Evolutionary conservation across 2,113 vertebrate species (phyloP).

Genomic region (Sturnus vulgaris): DNA sequence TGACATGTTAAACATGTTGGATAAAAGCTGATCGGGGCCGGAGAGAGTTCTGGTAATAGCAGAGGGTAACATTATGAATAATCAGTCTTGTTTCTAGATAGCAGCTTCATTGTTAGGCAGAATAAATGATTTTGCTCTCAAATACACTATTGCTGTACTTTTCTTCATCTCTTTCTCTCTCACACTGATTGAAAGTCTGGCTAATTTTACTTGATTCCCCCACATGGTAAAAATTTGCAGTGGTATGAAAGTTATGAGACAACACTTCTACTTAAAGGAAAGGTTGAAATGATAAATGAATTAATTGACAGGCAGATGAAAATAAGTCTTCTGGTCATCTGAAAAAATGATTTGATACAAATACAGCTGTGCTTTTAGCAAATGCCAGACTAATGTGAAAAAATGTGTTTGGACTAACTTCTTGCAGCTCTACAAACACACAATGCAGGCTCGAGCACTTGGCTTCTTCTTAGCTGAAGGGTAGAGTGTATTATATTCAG

Average conservation of each 20-base stretch:
- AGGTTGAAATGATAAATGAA: conserved; percentile 29
- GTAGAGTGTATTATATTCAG: background rate
- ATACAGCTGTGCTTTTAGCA: conserved; percentile 32
- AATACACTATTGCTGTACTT: conserved; percentile 23
- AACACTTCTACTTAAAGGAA: conserved; percentile 36
- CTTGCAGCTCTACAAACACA: background rate
- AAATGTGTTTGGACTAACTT: conserved; percentile 20
- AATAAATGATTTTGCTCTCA: conserved; percentile 57
- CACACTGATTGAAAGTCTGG: conserved; percentile 28
- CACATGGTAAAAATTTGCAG: conserved; percentile 55
- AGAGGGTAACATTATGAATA: conserved; percentile 39
- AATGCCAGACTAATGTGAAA: conserved; percentile 45
- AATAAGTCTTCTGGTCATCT: conserved; percentile 33
- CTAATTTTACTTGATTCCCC: conserved; percentile 32
- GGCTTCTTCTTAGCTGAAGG: background rate
- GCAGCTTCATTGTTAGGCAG: conserved; percentile 52
- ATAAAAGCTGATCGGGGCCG: conserved; percentile 35
- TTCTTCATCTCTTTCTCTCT: background rate
- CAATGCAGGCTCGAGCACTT: background rate
- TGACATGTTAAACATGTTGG: conserved; percentile 38
- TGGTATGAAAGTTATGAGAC: conserved; percentile 42
- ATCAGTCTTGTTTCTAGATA: conserved; percentile 59
- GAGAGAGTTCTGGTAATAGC: conserved; percentile 49
- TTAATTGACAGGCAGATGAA: conserved; percentile 53
- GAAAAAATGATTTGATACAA: conserved; percentile 9